phyloP scores from a whole-genome alignment of 2,113 vertebrate genomes.

The Taurulus bubalis region DNA sequence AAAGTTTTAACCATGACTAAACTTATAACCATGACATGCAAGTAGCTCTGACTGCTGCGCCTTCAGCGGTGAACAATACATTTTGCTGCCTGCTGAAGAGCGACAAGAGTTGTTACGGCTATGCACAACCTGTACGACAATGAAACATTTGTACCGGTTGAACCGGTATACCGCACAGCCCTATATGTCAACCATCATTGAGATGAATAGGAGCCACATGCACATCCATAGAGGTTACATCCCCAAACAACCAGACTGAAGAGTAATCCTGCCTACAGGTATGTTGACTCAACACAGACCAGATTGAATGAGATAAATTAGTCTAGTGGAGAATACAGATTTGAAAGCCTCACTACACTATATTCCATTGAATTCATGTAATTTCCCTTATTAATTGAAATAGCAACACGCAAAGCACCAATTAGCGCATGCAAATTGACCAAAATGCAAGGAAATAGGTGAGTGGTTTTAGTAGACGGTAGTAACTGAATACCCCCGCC shows the following conservation, averaged over 20 bases:
- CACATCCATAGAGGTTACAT: neutral
- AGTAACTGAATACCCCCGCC: neutral
- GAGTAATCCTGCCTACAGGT: neutral
- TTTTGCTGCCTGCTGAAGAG: too few species aligned
- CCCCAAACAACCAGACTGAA: neutral
- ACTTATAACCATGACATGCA: too few species aligned
- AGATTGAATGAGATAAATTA: neutral
- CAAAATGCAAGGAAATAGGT: neutral
- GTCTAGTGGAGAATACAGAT: neutral
- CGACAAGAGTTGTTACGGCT: too few species aligned
- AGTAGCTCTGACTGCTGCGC: too few species aligned
- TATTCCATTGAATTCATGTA: too few species aligned
- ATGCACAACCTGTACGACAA: too few species aligned
- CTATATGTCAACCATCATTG: neutral
- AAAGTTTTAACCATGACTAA: too few species aligned
- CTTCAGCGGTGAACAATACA: too few species aligned
- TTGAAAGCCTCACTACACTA: neutral
- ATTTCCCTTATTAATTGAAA: neutral
- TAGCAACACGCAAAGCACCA: neutral
- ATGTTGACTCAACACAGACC: neutral
- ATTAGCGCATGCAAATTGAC: neutral
- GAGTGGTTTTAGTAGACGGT: neutral
- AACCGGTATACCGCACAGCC: too few species aligned
- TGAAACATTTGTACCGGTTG: too few species aligned
- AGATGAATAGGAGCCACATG: neutral